Percentiles rank a stretch among this genome's conserved stretches.
Evolutionary conservation across 1,140 invertebrate species (phyloP).

Genomic region (Pogonomyrmex barbatus): DNA sequence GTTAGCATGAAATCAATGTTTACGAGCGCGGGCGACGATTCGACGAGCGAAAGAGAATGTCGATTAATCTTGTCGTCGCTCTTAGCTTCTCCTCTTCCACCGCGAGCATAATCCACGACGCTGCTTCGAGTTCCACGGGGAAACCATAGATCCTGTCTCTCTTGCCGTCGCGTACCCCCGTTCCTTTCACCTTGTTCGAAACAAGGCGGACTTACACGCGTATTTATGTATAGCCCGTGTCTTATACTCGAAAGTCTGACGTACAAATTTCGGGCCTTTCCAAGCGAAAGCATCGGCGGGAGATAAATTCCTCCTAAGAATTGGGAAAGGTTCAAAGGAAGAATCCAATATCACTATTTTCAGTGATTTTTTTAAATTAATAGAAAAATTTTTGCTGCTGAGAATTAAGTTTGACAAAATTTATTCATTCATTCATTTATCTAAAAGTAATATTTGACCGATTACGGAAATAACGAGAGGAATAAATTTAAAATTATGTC

Average conservation of each 20-base stretch:
- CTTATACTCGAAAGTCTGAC: slow-evolving; percentile 55
- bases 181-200: slow-evolving; percentile 58
- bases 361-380: slow-evolving; percentile 11
- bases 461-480: background rate
- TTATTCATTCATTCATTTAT: background rate
- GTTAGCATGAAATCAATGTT: slow-evolving; percentile 48
- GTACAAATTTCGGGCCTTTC: slow-evolving; percentile 53
- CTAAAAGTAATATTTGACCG: background rate
- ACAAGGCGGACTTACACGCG: slow-evolving; percentile 70
- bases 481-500: background rate
- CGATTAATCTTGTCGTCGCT: slow-evolving; percentile 72
- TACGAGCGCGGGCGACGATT: slow-evolving; percentile 37
- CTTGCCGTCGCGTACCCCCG: background rate
- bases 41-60: slow-evolving; percentile 65
- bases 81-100: slow-evolving; percentile 66
- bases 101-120: slow-evolving; percentile 69
- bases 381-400: background rate
- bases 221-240: slow-evolving; percentile 73
- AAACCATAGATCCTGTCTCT: slow-evolving; percentile 69
- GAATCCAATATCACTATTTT: background rate
- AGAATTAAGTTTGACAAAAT: background rate
- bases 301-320: slow-evolving; percentile 42
- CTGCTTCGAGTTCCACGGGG: slow-evolving; percentile 65
- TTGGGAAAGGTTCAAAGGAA: slow-evolving; percentile 30
- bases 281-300: slow-evolving; percentile 21